phyloP scores from a whole-genome alignment of 2,113 vertebrate species.

The Ammospiza caudacuta region DNA sequence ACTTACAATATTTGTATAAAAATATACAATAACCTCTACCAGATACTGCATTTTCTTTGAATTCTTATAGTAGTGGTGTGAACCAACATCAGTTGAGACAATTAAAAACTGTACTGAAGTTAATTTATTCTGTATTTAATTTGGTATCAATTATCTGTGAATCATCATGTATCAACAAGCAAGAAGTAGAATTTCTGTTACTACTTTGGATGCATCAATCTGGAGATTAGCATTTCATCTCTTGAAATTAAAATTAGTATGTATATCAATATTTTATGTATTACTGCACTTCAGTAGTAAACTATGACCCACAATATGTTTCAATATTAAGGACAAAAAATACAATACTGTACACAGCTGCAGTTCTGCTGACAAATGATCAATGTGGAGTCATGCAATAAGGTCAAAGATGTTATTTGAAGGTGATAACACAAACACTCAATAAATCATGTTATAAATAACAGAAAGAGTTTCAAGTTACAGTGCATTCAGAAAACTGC shows the following conservation, averaged over 20 bases:
- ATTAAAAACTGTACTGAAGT: not conserved
- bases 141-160: not conserved
- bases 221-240: not conserved
- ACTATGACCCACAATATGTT: not conserved
- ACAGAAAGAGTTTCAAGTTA: not conserved
- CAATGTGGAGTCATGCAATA: not conserved
- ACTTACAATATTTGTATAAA: not conserved
- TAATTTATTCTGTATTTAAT: not conserved
- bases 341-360: not conserved
- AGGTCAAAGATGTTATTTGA: constrained; percentile 42
- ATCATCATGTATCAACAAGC: not conserved
- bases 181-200: not conserved
- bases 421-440: constrained; percentile 25
- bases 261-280: not conserved
- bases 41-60: not conserved
- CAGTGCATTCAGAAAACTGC: not conserved
- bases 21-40: not conserved
- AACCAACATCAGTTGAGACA: not conserved
- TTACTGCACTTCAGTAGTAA: not conserved
- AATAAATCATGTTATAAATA: constrained; percentile 50
- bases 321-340: not conserved
- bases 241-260: not conserved
- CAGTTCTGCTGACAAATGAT: constrained; percentile 39
- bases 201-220: not conserved
- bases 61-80: not conserved